Base-by-base conservation (phyloP, 1,140 invertebrate species). In the Spodoptera litura region DNA sequence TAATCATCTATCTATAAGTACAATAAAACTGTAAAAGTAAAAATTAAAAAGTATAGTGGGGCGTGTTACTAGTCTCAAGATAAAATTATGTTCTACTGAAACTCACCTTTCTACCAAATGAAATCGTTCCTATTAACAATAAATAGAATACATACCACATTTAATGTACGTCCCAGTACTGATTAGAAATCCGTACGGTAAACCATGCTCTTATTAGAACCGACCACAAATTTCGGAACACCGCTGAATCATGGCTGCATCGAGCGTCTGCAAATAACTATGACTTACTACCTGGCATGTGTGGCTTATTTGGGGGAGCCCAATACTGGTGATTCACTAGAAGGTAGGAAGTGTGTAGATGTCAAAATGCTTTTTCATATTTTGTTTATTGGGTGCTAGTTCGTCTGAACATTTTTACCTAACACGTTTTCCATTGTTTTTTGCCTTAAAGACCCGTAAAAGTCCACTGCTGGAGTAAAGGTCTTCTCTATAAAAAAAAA, bases 101-200 rank as follows among this genome's bases (percentile, higher is more conserved):
- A 20, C 20, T 20, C 35, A n/a, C 12, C 15, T 20, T 38, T 6
- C 25, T 52, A 66, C 20, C 2, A 35, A 25, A 66, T 20, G n/a
- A 9, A 12, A 44, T 11, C 8, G 1, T 10, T n/a, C n/a, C 27
- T 3, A 13, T 35, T 31, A 12, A 56, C 68, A 56, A 71, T 38
- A 38, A 12, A 70, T 8, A 3, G 15, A 71, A 55, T 71, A 38
- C 27, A 31, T 31, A 31, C 3, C 31, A 31, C 38, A 38, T 12
- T 8, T 2, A 71, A 55, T 51, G 53, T 66, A 66, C 51, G 20
- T 6, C 20, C 11, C 5, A 71, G 20, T 12, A 5, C 53, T 72
- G 66, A 72, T 78, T 71, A 78, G 66, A 78, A 68, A 72, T 72
- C 58, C 68, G 49, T 51, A 71, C 56, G 66, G 66, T n/a, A 62